A percentile compares a stretch with the other conserved stretches of the same genome.
These are phyloP conservation scores for Microhierax caerulescens DNA, from an alignment of 2,797 vertebrate genomes.

Conservation along the genomic window DNA sequence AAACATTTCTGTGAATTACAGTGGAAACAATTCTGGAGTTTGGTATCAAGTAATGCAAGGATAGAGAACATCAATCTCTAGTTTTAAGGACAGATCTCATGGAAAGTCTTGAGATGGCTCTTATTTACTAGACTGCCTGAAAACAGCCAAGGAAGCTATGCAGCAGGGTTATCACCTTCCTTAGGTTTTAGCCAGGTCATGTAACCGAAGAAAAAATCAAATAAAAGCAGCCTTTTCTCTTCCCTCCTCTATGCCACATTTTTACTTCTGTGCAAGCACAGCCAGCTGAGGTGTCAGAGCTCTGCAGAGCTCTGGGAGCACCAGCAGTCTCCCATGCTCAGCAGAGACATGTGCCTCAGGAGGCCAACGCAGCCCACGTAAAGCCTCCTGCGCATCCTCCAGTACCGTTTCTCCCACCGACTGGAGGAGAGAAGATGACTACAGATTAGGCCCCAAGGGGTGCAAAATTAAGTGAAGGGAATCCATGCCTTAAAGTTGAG, in stretches of 20 bases:
- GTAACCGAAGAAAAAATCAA: neutral
- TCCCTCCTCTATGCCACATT: neutral
- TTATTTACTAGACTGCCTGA: neutral
- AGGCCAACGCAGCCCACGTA: neutral
- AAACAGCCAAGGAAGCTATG: neutral
- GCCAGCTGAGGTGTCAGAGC: neutral
- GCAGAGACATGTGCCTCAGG: neutral
- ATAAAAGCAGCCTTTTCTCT: neutral
- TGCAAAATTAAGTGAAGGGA: neutral
- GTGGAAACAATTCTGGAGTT: neutral
- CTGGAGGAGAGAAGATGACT: neutral
- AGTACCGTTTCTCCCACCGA: neutral
- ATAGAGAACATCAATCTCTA: neutral
- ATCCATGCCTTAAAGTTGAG: neutral
- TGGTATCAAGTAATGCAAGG: neutral
- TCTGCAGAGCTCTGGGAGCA: neutral
- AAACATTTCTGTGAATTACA: neutral
- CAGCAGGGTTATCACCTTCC: neutral
- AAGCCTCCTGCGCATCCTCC: rapidly evolving
- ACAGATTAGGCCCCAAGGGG: neutral
- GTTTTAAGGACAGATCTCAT: neutral
- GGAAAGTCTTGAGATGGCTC: neutral
- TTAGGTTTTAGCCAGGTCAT: neutral
- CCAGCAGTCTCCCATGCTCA: neutral
- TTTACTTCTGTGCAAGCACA: neutral